phyloP scores from a whole-genome alignment of 2,113 vertebrate species.

The Rhinopomastus cyanomelas region DNA sequence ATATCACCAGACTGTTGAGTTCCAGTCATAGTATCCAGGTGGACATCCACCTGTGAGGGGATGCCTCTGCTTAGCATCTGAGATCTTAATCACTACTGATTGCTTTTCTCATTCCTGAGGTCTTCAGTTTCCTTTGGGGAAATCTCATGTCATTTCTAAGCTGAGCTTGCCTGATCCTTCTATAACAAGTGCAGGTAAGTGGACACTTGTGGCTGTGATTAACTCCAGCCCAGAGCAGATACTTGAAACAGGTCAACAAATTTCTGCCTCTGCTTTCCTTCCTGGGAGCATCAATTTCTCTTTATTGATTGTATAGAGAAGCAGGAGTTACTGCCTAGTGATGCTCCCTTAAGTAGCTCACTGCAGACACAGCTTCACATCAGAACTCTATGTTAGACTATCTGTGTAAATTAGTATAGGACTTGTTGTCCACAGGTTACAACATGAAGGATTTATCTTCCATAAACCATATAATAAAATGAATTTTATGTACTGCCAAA shows the following conservation, averaged over 20 bases:
- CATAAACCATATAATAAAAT: background rate
- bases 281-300: slow-evolving; percentile 4
- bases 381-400: background rate
- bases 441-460: background rate
- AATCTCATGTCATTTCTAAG: background rate
- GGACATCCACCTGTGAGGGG: background rate
- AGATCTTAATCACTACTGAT: background rate
- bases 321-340: background rate
- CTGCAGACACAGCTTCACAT: background rate
- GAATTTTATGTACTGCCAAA: background rate
- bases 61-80: background rate
- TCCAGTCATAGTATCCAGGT: background rate
- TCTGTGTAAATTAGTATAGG: background rate
- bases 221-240: background rate
- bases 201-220: background rate
- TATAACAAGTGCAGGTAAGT: background rate
- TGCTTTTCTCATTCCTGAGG: background rate
- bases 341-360: background rate
- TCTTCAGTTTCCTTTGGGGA: background rate
- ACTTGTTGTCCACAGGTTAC: background rate
- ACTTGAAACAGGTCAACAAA: background rate
- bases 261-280: background rate
- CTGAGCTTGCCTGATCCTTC: background rate
- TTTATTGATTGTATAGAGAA: background rate
- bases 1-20: background rate